phyloP scores from a whole-genome alignment of 2,797 vertebrate genomes.

The Sebastes minor region DNA sequence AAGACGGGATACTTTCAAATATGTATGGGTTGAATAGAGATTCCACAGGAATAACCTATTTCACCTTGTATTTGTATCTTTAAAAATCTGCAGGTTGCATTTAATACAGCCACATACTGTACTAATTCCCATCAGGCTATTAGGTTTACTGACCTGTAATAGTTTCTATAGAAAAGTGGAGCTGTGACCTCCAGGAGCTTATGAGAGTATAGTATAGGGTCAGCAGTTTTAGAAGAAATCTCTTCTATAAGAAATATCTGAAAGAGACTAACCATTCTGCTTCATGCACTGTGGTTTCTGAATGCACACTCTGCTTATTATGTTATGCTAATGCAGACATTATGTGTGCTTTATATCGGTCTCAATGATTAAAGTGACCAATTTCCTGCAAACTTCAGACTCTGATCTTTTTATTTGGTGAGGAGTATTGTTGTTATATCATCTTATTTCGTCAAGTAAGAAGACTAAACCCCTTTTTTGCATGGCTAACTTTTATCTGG shows the following conservation, averaged over 20 bases:
- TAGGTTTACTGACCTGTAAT: constrained; percentile 15
- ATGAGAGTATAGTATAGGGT: constrained; percentile 25
- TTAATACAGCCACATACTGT: not conserved
- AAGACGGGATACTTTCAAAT: constrained; percentile 12
- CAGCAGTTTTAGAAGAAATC: constrained; percentile 61
- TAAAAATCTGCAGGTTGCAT: not conserved
- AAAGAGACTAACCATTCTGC: constrained; percentile 66
- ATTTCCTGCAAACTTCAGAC: constrained; percentile 66
- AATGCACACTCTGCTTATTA: constrained; percentile 69
- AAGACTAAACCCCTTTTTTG: constrained; percentile 83
- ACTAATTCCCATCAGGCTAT: constrained; percentile 7
- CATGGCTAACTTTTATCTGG: constrained; percentile 90
- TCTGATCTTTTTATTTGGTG: constrained; percentile 78
- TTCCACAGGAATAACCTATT: constrained; percentile 10
- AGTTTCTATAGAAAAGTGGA: constrained; percentile 8
- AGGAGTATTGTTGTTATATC: constrained; percentile 84
- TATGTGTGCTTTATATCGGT: constrained; percentile 71
- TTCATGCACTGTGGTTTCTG: constrained; percentile 67
- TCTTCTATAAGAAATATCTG: constrained; percentile 46
- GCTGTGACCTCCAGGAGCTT: constrained; percentile 28
- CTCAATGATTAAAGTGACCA: constrained; percentile 75
- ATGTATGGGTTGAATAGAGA: not conserved
- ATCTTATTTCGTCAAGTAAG: constrained; percentile 80
- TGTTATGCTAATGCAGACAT: constrained; percentile 78
- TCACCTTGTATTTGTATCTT: not conserved